These are phyloP conservation scores for Xiphydria camelus DNA, from an alignment of 2,888 invertebrate species.

Conservation along the genomic window DNA sequence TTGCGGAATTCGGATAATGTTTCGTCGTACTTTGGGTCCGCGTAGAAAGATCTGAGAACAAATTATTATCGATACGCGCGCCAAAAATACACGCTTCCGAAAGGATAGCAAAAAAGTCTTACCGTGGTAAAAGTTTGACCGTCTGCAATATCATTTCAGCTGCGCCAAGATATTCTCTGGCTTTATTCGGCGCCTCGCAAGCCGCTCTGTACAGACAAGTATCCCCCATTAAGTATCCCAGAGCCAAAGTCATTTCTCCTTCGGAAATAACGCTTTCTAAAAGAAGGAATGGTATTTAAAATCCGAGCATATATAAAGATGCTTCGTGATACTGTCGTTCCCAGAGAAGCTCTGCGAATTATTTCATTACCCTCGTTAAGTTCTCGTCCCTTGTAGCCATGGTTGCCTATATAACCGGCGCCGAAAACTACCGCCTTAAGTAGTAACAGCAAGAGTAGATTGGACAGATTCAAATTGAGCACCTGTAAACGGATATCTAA, in stretches of 20 bases:
- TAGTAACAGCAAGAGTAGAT: conserved; percentile 76
- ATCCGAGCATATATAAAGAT: background rate
- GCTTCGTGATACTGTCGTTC: background rate
- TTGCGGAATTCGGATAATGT: conserved; percentile 68
- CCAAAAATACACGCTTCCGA: too few relatives aligned
- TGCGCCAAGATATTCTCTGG: conserved; percentile 75
- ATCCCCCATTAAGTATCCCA: conserved; percentile 72
- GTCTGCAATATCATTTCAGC: conserved; percentile 77
- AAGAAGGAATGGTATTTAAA: conserved; percentile 8
- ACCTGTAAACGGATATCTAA: conserved; percentile 61
- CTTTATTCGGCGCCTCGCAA: conserved; percentile 74
- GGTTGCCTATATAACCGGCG: conserved; percentile 72
- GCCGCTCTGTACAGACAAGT: conserved; percentile 77
- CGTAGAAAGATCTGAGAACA: conserved; percentile 61
- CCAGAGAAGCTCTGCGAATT: conserved; percentile 2
- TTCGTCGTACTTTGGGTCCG: conserved; percentile 66
- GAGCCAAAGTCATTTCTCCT: conserved; percentile 71
- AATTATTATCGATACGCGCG: background rate
- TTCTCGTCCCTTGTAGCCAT: conserved; percentile 61
- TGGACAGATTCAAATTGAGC: conserved; percentile 80
- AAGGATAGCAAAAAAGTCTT: too few relatives aligned
- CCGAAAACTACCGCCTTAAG: conserved; percentile 82
- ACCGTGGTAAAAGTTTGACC: conserved; percentile 70
- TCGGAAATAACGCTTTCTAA: conserved; percentile 59
- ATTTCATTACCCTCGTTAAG: conserved; percentile 62